Evolutionary conservation across 2,113 vertebrate genomes (phyloP), one percentile per base, ranked within the genome.

Genomic region (Nothobranchius kuhntae): DNA sequence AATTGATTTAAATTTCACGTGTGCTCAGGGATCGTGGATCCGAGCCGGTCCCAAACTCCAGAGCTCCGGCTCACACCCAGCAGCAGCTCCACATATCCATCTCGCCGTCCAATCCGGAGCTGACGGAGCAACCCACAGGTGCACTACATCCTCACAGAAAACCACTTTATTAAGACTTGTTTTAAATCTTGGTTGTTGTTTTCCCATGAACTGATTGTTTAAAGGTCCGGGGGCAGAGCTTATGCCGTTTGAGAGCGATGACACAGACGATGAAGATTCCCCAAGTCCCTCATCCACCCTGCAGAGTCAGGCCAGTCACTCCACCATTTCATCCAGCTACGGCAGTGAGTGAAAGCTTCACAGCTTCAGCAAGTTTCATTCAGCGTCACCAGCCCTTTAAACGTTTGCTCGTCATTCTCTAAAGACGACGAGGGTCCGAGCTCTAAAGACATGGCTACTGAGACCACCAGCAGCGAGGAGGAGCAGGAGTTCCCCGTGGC

Each of bases 401-500:
- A 15, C n/a, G 55, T 21, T 38, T 13, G 36, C 2, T 35, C 2
- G 11, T 15, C 21, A 36, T n/a, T 13, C 15, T 9, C 17, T 30
- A 35, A 68, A 99, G 98, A 96, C 55, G 96, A 99, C 9, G 97
- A 99, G 82, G 94, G 93, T 53, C 89, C 93, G 0, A 93, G 95
- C 82, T 96, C 95, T 65, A 99, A 99, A 70, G 98, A 99, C 73
- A 94, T 94, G 45, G 87, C 92, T 0, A 94, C 92, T 0, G 98
- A 99, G 92, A 98, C 94, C 0, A 99, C 97, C 52, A 99, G 98
- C 89, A 99, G 97, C 0, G 98, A 99, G 82, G 97, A 99, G 58
- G 98, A 99, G 86, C 96, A 97, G 55, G 98, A 98, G 71, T 98
- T 96, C 88, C 86, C 95, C 0, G 92, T 93, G 30, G 30, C 92